Conservation (phyloP, 2,888 invertebrate genomes). For the Caenorhabditis doughertyi region DNA sequence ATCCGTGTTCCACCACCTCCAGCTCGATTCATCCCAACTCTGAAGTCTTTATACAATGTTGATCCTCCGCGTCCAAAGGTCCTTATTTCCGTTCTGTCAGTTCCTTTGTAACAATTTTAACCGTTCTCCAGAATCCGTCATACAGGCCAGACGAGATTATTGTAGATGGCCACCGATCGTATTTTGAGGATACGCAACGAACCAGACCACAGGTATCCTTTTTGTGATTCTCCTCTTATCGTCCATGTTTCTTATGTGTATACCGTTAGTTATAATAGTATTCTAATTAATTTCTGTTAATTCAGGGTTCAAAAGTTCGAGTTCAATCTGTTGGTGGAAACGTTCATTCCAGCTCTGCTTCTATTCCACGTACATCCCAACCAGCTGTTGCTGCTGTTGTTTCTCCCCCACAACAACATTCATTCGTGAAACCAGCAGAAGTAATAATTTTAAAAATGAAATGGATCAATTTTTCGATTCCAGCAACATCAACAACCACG, state of each 20-base stretch:
- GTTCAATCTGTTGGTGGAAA: conserved; percentile 53
- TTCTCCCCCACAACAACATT: conserved; percentile 44
- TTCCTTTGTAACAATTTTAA: conserved; percentile 3
- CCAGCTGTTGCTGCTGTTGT: conserved; percentile 38
- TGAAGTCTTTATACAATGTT: conserved; percentile 45
- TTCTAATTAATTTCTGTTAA: background rate
- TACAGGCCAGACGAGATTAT: conserved; percentile 68
- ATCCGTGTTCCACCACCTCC: conserved; percentile 65
- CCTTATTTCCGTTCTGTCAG: background rate
- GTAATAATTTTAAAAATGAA: background rate
- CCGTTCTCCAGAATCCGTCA: conserved; percentile 54
- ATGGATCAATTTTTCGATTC: background rate
- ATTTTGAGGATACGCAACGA: conserved; percentile 69
- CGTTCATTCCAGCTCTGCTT: conserved; percentile 60
- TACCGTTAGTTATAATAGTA: too few relatives aligned
- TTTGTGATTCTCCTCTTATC: background rate
- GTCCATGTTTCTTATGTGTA: conserved; percentile 18
- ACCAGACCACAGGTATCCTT: conserved; percentile 60
- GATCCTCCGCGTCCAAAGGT: conserved; percentile 55
- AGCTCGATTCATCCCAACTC: conserved; percentile 55
- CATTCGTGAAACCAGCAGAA: conserved; percentile 43
- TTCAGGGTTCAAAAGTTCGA: conserved; percentile 43
- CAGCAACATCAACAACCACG: conserved; percentile 44
- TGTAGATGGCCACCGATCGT: conserved; percentile 67
- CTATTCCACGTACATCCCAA: conserved; percentile 43